phyloP scores from a whole-genome alignment of 2,113 vertebrate species.

The Tauraco erythrolophus region DNA sequence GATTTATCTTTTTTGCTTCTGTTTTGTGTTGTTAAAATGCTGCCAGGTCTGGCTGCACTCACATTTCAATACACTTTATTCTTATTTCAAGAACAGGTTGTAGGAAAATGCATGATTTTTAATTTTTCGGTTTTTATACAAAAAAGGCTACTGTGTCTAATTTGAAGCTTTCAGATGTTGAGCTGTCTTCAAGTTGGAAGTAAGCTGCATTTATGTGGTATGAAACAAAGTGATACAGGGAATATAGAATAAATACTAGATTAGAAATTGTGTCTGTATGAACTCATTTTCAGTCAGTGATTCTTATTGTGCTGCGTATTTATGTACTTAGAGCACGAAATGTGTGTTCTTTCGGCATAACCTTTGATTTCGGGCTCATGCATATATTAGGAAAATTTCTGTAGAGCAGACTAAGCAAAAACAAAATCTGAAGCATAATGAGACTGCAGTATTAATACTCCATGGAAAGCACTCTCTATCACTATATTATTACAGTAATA shows the following conservation, averaged over 20 bases:
- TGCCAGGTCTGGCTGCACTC: background rate
- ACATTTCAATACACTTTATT: background rate
- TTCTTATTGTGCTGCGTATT: background rate
- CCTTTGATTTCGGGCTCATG: background rate
- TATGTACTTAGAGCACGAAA: background rate
- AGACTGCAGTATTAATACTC: background rate
- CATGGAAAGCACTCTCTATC: background rate
- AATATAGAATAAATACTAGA: background rate
- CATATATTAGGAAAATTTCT: background rate
- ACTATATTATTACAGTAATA: background rate
- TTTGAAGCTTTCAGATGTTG: background rate
- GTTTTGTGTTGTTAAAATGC: background rate
- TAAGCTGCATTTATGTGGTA: accelerated
- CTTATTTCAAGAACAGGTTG: background rate
- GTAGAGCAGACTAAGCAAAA: background rate
- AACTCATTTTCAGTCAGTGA: background rate
- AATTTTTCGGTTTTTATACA: too few relatives aligned
- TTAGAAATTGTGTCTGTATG: background rate
- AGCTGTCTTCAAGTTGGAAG: background rate
- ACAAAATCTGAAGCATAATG: background rate
- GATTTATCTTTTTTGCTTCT: background rate
- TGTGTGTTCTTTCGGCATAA: background rate
- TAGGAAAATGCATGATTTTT: background rate
- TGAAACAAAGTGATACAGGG: background rate
- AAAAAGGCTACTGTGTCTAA: background rate